Conservation (phyloP, 2,113 vertebrate species). For the Rhabdornis inornatus region DNA sequence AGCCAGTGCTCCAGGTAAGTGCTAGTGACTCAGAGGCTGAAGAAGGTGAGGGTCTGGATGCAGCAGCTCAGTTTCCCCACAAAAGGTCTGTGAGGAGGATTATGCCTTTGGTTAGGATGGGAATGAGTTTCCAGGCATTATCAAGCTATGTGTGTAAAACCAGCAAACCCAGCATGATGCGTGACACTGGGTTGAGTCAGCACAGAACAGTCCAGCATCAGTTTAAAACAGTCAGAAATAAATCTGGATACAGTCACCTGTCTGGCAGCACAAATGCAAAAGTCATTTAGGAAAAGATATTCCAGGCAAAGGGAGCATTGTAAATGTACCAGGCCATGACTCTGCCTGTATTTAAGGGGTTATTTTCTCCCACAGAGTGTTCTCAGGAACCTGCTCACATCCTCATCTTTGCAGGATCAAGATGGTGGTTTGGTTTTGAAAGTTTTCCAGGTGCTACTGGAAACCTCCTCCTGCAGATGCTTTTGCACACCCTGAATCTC, state of each 20-base stretch:
- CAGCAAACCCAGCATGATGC: background rate
- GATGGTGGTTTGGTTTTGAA: background rate
- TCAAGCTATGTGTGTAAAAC: background rate
- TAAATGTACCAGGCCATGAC: background rate
- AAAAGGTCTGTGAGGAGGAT: background rate
- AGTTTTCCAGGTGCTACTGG: background rate
- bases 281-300: background rate
- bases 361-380: background rate
- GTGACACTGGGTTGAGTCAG: background rate
- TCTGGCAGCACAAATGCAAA: background rate
- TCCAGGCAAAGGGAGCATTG: background rate
- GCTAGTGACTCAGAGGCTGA: background rate
- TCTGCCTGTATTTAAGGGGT: background rate
- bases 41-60: background rate
- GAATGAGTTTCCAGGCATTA: background rate
- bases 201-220: background rate
- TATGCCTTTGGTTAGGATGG: background rate
- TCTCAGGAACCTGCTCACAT: background rate
- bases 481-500: rapidly evolving
- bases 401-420: rapidly evolving
- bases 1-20: background rate
- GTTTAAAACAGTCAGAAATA: background rate
- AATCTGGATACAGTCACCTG: background rate
- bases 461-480: background rate
- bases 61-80: background rate